These are phyloP conservation scores for Lacerta viridis DNA, from an alignment of 2,797 vertebrate species.

Conservation along the genomic window DNA sequence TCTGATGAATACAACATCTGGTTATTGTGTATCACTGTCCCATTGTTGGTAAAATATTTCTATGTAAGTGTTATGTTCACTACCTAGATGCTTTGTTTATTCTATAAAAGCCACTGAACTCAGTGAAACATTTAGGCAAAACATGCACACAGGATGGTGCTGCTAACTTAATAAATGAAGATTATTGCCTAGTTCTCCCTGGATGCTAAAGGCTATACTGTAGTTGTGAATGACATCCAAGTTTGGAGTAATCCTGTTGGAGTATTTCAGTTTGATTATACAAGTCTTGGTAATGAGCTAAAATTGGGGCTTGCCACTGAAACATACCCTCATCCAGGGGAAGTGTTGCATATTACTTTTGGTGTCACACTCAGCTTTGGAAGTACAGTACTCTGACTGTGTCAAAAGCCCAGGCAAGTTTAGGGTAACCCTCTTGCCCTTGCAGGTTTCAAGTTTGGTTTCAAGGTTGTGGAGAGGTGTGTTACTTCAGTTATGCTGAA, in stretches of 20 bases:
- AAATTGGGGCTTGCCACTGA: background rate
- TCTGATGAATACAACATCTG: too few relatives aligned
- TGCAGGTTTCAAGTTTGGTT: background rate
- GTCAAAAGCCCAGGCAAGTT: background rate
- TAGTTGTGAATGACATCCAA: background rate
- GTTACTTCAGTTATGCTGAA: background rate
- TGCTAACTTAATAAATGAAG: background rate
- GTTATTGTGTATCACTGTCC: too few relatives aligned
- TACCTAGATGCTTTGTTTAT: too few relatives aligned
- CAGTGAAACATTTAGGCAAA: background rate
- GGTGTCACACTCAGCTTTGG: too few relatives aligned
- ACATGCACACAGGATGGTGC: background rate
- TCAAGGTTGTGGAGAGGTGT: background rate
- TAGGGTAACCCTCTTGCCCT: background rate
- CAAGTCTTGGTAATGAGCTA: background rate
- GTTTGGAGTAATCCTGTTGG: background rate
- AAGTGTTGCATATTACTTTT: background rate
- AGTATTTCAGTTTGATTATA: background rate
- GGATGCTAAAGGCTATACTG: background rate
- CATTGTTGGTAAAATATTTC: too few relatives aligned
- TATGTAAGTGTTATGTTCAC: too few relatives aligned
- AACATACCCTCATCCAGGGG: too few relatives aligned
- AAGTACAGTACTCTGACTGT: background rate
- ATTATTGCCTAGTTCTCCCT: background rate
- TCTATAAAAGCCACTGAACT: background rate